phyloP scores from a whole-genome alignment of 2,888 invertebrate genomes.

The Drosophila vallismaia region DNA sequence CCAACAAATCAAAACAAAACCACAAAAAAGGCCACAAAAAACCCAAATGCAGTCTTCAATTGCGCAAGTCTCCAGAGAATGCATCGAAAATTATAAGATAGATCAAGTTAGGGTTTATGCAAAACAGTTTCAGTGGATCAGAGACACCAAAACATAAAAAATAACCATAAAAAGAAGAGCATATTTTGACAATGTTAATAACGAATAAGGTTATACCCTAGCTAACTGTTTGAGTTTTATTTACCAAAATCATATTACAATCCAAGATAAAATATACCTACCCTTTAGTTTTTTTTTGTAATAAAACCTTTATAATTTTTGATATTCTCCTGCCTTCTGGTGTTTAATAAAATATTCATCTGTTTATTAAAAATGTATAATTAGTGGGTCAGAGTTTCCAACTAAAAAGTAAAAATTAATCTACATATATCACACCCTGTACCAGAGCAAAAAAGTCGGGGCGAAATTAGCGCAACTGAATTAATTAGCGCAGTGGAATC shows the following conservation, averaged over 20 bases:
- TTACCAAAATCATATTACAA: not conserved
- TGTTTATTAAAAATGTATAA: not conserved
- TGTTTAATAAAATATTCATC: not conserved
- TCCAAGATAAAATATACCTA: no score
- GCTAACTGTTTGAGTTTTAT: not conserved
- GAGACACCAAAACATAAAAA: conserved; percentile 27
- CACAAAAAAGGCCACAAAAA: conserved; percentile 25
- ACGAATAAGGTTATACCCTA: not conserved
- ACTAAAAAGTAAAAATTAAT: conserved; percentile 3
- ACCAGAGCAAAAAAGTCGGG: conserved; percentile 44
- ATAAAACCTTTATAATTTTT: not conserved
- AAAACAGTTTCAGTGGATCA: conserved; percentile 53
- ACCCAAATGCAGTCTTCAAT: conserved; percentile 55
- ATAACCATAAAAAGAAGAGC: not conserved
- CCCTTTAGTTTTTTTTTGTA: not conserved
- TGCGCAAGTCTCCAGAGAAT: conserved; percentile 51
- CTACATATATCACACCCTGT: conserved; percentile 11
- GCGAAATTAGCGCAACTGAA: conserved; percentile 75
- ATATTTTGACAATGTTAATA: not conserved
- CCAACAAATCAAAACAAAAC: conserved; percentile 32
- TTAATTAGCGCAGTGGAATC: conserved; percentile 66
- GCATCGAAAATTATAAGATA: not conserved
- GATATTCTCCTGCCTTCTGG: not conserved
- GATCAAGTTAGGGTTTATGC: conserved; percentile 50
- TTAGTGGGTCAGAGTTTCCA: not conserved